Conservation (phyloP, 2,888 invertebrate genomes). For the Sphaerophoria rueppellii region DNA sequence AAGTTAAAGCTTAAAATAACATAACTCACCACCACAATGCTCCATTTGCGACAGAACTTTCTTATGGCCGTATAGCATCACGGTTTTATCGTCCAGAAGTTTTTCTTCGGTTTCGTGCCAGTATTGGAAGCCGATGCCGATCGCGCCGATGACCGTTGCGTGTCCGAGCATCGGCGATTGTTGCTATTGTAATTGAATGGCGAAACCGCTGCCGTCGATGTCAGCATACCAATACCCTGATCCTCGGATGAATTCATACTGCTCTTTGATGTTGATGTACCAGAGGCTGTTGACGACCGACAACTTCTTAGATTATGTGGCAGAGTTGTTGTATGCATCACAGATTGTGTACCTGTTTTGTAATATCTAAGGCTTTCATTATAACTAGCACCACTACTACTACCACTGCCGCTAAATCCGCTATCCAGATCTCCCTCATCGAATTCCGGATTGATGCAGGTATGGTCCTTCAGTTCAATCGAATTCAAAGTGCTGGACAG, state of each 20-base stretch:
- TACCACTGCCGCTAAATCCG: slow-evolving; percentile 86
- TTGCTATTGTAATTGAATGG: slow-evolving; percentile 80
- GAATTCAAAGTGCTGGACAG: slow-evolving; percentile 81
- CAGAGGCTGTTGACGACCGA: slow-evolving; percentile 81
- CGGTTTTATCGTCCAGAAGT: slow-evolving; percentile 82
- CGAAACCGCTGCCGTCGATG: slow-evolving; percentile 75
- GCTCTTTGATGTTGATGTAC: slow-evolving; percentile 81
- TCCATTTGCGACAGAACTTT: slow-evolving; percentile 80
- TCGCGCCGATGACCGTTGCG: slow-evolving; percentile 79
- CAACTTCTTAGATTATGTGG: slow-evolving; percentile 81
- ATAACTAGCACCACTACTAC: slow-evolving; percentile 92
- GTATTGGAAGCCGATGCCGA: slow-evolving; percentile 76
- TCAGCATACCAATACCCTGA: slow-evolving; percentile 80
- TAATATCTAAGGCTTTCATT: slow-evolving; percentile 87
- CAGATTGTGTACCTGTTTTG: slow-evolving; percentile 79
- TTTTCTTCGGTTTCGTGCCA: slow-evolving; percentile 81
- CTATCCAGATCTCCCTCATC: slow-evolving; percentile 88
- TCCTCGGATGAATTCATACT: slow-evolving; percentile 82
- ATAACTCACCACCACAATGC: slow-evolving; percentile 81
- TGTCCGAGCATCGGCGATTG: slow-evolving; percentile 79
- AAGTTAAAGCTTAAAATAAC: not conserved
- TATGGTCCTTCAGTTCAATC: slow-evolving; percentile 82
- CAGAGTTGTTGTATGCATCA: slow-evolving; percentile 77
- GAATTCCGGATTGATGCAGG: slow-evolving; percentile 81
- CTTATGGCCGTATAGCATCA: slow-evolving; percentile 81